A percentile compares a stretch with the other conserved stretches of the same genome.
phyloP scores from a whole-genome alignment of 1,140 invertebrate species.

The Diorhabda elongata region DNA sequence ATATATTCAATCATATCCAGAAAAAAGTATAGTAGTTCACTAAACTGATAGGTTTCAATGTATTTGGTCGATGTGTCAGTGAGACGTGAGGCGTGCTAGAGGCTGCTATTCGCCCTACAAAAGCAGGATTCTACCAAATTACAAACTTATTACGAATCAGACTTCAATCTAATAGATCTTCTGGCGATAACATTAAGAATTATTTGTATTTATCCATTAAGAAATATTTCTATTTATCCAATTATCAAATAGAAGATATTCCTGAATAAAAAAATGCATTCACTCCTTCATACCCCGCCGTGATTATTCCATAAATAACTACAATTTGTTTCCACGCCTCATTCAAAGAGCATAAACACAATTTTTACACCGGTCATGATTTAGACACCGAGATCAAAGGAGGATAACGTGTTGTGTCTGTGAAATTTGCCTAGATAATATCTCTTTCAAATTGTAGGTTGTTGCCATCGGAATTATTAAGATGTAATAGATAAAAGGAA shows the following conservation, averaged over 20 bases:
- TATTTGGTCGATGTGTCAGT: too few species aligned
- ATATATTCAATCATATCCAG: too few species aligned
- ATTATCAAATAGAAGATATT: not conserved
- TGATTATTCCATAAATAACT: conserved; percentile 3
- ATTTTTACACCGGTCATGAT: conserved; percentile 2
- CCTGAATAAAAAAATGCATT: not conserved
- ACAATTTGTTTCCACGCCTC: conserved; percentile 1
- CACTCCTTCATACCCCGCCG: not conserved
- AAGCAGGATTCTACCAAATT: too few species aligned
- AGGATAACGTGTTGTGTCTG: conserved; percentile 2
- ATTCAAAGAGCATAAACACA: conserved; percentile 3
- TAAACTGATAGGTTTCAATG: too few species aligned
- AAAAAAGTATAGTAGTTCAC: too few species aligned
- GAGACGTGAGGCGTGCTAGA: too few species aligned
- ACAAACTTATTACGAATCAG: too few species aligned
- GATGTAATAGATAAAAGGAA: not conserved
- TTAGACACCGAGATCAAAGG: conserved; percentile 1
- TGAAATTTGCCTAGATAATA: conserved; percentile 2
- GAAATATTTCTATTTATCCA: not conserved
- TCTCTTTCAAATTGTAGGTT: not conserved
- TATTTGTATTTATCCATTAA: not conserved
- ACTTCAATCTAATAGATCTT: too few species aligned
- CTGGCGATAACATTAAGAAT: too few species aligned
- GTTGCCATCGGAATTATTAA: conserved; percentile 2
- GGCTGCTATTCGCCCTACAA: too few species aligned